Evolutionary conservation across 2,797 vertebrate genomes (phyloP).

Genomic region (Odontamblyopus lacepedii): DNA sequence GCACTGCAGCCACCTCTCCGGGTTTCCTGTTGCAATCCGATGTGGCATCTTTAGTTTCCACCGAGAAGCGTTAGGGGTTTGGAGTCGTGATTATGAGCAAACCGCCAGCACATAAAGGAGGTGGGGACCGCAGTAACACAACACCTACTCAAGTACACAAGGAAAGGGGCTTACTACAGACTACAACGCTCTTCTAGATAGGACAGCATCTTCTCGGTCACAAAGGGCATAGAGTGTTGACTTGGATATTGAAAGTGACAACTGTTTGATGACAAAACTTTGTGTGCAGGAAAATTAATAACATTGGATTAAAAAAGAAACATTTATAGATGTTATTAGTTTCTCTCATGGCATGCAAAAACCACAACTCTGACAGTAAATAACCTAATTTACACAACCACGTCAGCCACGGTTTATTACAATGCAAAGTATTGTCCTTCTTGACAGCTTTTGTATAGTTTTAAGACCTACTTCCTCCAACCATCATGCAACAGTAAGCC

Average conservation of each 20-base stretch:
- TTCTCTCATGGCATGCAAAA: too few species aligned
- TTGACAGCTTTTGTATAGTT: too few species aligned
- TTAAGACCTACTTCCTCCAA: too few species aligned
- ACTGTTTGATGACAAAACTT: background rate
- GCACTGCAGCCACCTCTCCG: conserved; percentile 65
- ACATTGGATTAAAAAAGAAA: background rate
- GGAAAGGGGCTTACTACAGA: conserved; percentile 15
- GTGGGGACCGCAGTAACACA: conserved; percentile 61
- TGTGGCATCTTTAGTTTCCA: conserved; percentile 80
- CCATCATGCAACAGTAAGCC: too few species aligned
- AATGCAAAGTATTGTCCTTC: too few species aligned
- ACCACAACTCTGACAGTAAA: too few species aligned
- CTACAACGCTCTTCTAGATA: background rate
- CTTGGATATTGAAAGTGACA: background rate
- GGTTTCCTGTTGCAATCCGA: conserved; percentile 79
- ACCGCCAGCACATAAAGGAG: conserved; percentile 69
- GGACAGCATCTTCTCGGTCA: background rate
- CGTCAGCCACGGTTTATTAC: too few species aligned
- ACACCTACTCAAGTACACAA: conserved; percentile 47
- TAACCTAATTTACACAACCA: too few species aligned
- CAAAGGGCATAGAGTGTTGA: conserved; percentile 3
- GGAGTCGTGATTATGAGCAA: conserved; percentile 64
- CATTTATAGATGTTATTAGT: too few species aligned
- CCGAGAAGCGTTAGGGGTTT: conserved; percentile 63
- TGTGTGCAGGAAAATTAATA: background rate